Evolutionary conservation across 1,140 invertebrate species (phyloP).

Genomic region (Drosophila nannoptera): DNA sequence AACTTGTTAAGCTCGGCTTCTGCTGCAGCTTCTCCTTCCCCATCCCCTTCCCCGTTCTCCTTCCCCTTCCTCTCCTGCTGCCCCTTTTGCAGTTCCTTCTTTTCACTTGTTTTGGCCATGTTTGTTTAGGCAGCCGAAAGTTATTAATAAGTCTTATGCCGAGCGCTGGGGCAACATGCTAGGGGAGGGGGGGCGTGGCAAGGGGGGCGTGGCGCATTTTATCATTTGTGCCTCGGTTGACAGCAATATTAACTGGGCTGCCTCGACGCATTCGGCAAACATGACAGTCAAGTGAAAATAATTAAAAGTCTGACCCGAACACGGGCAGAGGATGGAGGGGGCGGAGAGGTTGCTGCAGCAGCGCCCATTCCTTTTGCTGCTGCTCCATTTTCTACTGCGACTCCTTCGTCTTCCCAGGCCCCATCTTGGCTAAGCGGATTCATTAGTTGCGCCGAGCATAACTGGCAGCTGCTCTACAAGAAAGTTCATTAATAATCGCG

Average conservation of each 20-base stretch:
- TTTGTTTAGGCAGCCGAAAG: conserved; percentile 69
- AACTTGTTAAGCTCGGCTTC: conserved; percentile 46
- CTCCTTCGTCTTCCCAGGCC: too few species aligned
- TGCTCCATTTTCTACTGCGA: conserved; percentile 10
- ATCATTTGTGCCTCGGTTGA: conserved; percentile 68
- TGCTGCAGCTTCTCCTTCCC: too few species aligned
- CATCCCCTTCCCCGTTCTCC: too few species aligned
- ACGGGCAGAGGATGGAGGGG: neutral
- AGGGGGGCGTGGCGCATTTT: conserved; percentile 59
- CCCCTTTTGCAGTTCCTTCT: conserved; percentile 28
- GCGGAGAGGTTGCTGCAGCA: too few species aligned
- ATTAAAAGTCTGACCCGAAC: conserved; percentile 57
- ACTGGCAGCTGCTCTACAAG: conserved; percentile 52
- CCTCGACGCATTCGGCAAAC: conserved; percentile 49
- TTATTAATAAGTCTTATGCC: conserved; percentile 73
- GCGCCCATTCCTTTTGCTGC: neutral
- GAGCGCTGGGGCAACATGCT: conserved; percentile 28
- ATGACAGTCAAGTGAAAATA: conserved; percentile 62
- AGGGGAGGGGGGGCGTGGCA: neutral
- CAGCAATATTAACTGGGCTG: conserved; percentile 63
- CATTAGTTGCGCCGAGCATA: conserved; percentile 62
- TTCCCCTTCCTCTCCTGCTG: neutral
- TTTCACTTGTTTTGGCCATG: conserved; percentile 47
- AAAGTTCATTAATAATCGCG: conserved; percentile 57
- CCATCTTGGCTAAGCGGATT: conserved; percentile 64